A percentile compares a stretch with the other conserved stretches of the same genome.
Evolutionary conservation across 2,888 invertebrate genomes (phyloP).

Genomic region (Piscicola geometra): DNA sequence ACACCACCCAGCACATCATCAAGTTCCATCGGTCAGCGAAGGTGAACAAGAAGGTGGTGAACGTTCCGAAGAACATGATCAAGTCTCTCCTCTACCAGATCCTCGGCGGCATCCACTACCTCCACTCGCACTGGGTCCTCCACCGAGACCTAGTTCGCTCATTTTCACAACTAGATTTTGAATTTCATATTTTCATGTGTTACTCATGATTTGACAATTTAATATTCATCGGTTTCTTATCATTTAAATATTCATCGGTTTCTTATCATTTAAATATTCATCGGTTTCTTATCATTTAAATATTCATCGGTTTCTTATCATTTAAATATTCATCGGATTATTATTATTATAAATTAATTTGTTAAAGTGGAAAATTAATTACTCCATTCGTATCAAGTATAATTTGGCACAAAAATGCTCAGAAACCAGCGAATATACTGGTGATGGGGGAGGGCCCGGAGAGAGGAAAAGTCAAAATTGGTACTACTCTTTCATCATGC

Average conservation of each 20-base stretch:
- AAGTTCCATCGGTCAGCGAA: constrained; percentile 97
- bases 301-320: too few species aligned
- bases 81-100: constrained; percentile 96
- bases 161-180: background rate
- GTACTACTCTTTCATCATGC: constrained; percentile 44
- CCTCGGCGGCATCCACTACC: constrained; percentile 94
- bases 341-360: too few species aligned
- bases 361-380: too few species aligned
- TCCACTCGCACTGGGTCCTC: constrained; percentile 97
- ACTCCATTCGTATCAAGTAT: too few species aligned
- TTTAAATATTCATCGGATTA: too few species aligned
- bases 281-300: too few species aligned
- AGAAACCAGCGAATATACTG: constrained; percentile 97
- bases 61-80: constrained; percentile 78
- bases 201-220: background rate
- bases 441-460: constrained; percentile 99
- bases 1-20: constrained; percentile 74
- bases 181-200: background rate
- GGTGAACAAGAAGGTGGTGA: constrained; percentile 90
- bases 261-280: too few species aligned
- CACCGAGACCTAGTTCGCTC: constrained; percentile 82
- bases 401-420: too few species aligned
- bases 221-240: too few species aligned
- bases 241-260: too few species aligned
- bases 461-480: constrained; percentile 88